Percentiles rank a stretch among this genome's conserved stretches.
Conservation (phyloP, 2,797 vertebrate genomes). For the Ispidina picta region DNA sequence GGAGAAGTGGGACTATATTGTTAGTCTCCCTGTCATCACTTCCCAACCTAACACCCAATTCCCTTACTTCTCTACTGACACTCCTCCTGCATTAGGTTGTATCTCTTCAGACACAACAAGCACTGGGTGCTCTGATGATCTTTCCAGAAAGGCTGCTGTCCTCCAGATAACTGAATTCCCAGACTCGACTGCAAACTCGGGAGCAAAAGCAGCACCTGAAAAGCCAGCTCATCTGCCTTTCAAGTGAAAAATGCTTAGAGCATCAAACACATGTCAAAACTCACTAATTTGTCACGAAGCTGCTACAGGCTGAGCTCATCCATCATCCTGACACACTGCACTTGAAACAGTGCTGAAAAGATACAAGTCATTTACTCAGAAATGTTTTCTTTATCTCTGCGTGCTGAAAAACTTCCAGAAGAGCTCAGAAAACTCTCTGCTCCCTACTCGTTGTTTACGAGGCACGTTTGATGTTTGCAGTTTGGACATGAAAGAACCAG, state of each 20-base stretch:
- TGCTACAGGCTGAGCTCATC: slow-evolving; percentile 26
- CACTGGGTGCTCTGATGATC: slow-evolving; percentile 3
- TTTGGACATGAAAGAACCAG: neutral
- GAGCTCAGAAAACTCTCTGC: neutral
- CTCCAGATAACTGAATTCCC: slow-evolving; percentile 48
- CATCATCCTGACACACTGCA: slow-evolving; percentile 31
- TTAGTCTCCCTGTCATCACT: neutral
- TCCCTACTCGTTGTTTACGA: neutral
- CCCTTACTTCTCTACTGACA: neutral
- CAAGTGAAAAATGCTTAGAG: slow-evolving; percentile 9
- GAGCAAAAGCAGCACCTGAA: slow-evolving; percentile 44
- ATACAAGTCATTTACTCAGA: slow-evolving; percentile 47
- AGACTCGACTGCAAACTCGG: neutral
- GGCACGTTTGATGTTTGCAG: neutral
- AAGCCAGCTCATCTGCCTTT: neutral
- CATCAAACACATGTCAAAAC: slow-evolving; percentile 24
- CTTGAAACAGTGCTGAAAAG: slow-evolving; percentile 52
- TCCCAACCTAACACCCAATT: neutral
- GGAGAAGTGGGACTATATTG: neutral
- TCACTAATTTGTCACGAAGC: slow-evolving; percentile 46
- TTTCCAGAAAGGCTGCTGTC: slow-evolving; percentile 31
- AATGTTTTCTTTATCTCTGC: slow-evolving; percentile 48
- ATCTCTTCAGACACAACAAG: neutral
- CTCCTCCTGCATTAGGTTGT: neutral
- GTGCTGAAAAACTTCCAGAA: neutral